These are phyloP conservation scores for Campopleginae sp. DNA, from an alignment of 2,888 invertebrate species.

Conservation along the genomic window DNA sequence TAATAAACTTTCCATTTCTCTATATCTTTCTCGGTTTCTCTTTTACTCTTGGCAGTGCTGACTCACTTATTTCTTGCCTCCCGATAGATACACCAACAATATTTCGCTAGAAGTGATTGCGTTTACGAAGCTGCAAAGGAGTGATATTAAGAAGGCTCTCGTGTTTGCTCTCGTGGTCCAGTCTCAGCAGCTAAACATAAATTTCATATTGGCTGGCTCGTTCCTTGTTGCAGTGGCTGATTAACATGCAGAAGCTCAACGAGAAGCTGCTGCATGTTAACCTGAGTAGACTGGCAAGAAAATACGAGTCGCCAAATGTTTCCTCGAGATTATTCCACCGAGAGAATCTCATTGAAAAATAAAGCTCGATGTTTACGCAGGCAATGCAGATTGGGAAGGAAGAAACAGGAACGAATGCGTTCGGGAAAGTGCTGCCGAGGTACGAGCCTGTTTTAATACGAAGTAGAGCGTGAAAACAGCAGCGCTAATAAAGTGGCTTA, in stretches of 20 bases:
- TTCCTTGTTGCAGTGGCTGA: neutral
- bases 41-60: neutral
- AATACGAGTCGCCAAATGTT: neutral
- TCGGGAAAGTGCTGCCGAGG: conserved; percentile 15
- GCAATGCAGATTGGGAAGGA: neutral
- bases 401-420: conserved; percentile 16
- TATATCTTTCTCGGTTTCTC: conserved; percentile 13
- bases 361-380: neutral
- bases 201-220: neutral
- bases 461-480: conserved; percentile 44
- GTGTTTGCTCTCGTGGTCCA: conserved; percentile 27
- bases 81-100: conserved; percentile 35
- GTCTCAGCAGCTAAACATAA: conserved; percentile 15
- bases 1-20: conserved; percentile 20
- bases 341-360: neutral
- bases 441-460: conserved; percentile 32
- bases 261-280: neutral
- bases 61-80: conserved; percentile 15
- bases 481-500: conserved; percentile 47
- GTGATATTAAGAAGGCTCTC: conserved; percentile 38
- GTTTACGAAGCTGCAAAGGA: conserved; percentile 47
- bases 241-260: neutral
- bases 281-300: neutral
- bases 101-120: conserved; percentile 61
- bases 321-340: neutral